Conservation (phyloP, 1,140 invertebrate genomes). For the Ditylenchus dipsaci region DNA sequence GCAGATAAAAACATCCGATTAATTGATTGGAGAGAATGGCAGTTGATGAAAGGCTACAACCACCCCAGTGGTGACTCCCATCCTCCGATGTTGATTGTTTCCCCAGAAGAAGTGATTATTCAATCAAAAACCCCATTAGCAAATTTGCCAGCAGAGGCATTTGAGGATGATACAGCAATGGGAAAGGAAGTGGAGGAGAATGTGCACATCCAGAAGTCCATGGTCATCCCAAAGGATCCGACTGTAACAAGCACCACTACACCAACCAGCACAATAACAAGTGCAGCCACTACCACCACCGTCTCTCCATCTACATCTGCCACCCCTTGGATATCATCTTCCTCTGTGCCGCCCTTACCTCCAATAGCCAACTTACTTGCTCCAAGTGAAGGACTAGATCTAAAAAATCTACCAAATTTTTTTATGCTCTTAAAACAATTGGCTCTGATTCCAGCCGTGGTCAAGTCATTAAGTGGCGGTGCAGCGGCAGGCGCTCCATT, state of each 20-base stretch:
- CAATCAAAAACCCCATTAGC: not conserved
- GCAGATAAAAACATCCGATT: conserved; percentile 4
- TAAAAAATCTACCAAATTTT: conserved; percentile 15
- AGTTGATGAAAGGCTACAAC: conserved; percentile 8
- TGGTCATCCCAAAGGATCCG: not conserved
- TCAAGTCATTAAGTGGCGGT: conserved; percentile 6
- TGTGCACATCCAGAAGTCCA: conserved; percentile 7
- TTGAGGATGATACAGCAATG: not conserved
- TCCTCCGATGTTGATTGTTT: conserved; percentile 15
- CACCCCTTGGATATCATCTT: not conserved
- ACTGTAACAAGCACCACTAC: not conserved
- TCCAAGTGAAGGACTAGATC: not conserved
- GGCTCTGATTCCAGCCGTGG: conserved; percentile 17
- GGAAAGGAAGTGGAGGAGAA: not conserved
- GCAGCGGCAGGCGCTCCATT: not conserved
- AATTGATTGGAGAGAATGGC: conserved; percentile 23
- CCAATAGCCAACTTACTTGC: not conserved
- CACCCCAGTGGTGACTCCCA: not conserved
- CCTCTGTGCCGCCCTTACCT: not conserved
- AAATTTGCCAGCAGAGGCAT: conserved; percentile 9
- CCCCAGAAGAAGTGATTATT: not conserved
- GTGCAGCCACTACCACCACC: not conserved
- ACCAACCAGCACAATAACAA: not conserved
- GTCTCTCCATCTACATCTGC: not conserved
- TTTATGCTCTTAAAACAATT: conserved; percentile 16